Evolutionary conservation across 1,140 invertebrate genomes (phyloP).

Genomic region (Chironomus striatipennis): DNA sequence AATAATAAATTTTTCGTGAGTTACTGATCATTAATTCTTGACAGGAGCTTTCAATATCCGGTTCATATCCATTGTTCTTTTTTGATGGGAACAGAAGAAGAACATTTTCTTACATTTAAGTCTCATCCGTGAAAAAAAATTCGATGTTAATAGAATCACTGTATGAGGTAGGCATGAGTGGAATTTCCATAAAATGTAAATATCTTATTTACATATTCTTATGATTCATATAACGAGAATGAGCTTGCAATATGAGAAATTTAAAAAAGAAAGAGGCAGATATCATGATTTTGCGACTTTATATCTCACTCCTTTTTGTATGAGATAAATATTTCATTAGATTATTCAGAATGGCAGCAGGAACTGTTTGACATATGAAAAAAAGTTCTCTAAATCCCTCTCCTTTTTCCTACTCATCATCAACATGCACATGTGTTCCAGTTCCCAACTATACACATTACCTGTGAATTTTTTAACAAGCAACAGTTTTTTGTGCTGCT

Average conservation of each 20-base stretch:
- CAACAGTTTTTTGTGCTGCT: not conserved
- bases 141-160: not conserved
- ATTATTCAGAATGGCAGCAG: no score
- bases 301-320: no score
- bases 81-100: not conserved
- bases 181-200: not conserved
- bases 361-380: no score
- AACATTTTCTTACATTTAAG: not conserved
- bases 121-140: not conserved
- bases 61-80: not conserved
- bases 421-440: no score
- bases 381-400: no score
- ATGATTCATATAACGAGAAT: no score
- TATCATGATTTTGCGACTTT: no score
- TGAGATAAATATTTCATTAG: no score
- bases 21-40: constrained; percentile 4
- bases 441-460: no score
- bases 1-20: not conserved
- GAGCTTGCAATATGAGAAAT: no score
- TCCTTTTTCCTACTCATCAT: no score
- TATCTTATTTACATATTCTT: not conserved
- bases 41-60: constrained; percentile 5
- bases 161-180: not conserved
- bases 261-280: no score
- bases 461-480: not conserved